Percentiles rank a stretch among this genome's conserved stretches.
These are phyloP conservation scores for Platyura marginata DNA, from an alignment of 1,140 invertebrate genomes.

Conservation along the genomic window DNA sequence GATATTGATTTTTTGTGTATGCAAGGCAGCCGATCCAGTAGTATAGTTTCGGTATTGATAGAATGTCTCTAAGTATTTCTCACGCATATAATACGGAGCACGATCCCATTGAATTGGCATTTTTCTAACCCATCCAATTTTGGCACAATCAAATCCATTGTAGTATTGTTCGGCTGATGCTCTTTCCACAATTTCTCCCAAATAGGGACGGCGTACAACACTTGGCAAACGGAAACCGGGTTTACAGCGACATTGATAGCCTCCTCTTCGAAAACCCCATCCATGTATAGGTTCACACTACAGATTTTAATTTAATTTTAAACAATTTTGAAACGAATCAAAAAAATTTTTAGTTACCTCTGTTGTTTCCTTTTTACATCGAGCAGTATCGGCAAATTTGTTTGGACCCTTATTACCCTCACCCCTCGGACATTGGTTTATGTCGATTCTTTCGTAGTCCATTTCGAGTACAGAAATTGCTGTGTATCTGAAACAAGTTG, in stretches of 20 bases:
- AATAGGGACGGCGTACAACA: constrained; percentile 69
- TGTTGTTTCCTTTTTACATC: constrained; percentile 85
- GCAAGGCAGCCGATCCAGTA: constrained; percentile 37
- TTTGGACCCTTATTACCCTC: constrained; percentile 79
- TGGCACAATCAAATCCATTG: constrained; percentile 77
- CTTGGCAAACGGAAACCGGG: constrained; percentile 78
- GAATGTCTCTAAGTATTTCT: constrained; percentile 53
- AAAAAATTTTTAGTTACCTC: constrained; percentile 54
- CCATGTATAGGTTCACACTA: constrained; percentile 93
- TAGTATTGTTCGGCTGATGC: constrained; percentile 83
- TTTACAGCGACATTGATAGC: constrained; percentile 87
- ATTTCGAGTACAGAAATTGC: constrained; percentile 85
- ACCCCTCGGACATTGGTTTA: constrained; percentile 88
- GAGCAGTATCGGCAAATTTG: constrained; percentile 71
- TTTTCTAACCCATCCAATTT: constrained; percentile 79
- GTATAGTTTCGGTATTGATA: constrained; percentile 52
- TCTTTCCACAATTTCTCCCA: constrained; percentile 85
- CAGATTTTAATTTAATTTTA: constrained; percentile 17
- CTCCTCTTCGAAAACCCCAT: constrained; percentile 86
- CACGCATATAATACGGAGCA: constrained; percentile 41
- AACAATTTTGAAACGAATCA: constrained; percentile 3
- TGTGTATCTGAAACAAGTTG: constrained; percentile 51
- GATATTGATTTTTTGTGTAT: constrained; percentile 47
- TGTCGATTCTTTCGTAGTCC: constrained; percentile 94
- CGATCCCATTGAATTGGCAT: constrained; percentile 59